Evolutionary conservation across 1,140 invertebrate species (phyloP).

Genomic region (Listronotus oregonensis): DNA sequence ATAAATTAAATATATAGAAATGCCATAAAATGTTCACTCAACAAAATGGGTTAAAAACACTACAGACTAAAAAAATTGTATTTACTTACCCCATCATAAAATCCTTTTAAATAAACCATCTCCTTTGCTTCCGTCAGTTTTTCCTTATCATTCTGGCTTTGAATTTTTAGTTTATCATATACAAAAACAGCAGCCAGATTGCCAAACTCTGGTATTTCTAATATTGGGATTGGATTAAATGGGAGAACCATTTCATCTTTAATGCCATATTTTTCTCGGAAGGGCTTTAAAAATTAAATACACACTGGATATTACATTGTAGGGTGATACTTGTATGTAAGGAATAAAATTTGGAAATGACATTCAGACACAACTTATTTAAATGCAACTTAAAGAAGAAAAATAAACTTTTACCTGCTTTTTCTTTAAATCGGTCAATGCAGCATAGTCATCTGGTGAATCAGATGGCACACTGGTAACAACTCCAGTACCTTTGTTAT

Average conservation of each 20-base stretch:
- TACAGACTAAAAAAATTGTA: neutral
- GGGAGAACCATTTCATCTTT: conserved; percentile 89
- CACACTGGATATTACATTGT: too few relatives aligned
- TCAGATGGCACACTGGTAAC: conserved; percentile 99
- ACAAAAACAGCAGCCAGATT: conserved; percentile 81
- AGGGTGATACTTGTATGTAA: too few relatives aligned
- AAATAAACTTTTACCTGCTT: conserved; percentile 60
- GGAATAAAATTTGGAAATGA: too few relatives aligned
- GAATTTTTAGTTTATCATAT: conserved; percentile 92
- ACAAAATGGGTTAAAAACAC: neutral
- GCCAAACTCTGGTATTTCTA: conserved; percentile 90
- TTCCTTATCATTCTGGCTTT: conserved; percentile 96
- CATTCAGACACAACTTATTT: neutral
- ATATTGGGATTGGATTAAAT: conserved; percentile 80
- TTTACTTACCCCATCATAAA: conserved; percentile 80
- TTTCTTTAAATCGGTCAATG: conserved; percentile 93
- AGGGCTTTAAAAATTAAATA: conserved; percentile 54
- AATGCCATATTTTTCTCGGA: conserved; percentile 93
- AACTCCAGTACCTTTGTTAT: conserved; percentile 96
- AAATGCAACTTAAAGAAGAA: neutral
- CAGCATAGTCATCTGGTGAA: conserved; percentile 98
- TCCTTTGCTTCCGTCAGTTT: conserved; percentile 96
- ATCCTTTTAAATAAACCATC: conserved; percentile 95
- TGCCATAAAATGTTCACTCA: neutral
- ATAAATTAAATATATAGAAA: conserved; percentile 1